These are phyloP conservation scores for Orthonevra nobilis DNA, from an alignment of 2,888 invertebrate species.

Conservation along the genomic window DNA sequence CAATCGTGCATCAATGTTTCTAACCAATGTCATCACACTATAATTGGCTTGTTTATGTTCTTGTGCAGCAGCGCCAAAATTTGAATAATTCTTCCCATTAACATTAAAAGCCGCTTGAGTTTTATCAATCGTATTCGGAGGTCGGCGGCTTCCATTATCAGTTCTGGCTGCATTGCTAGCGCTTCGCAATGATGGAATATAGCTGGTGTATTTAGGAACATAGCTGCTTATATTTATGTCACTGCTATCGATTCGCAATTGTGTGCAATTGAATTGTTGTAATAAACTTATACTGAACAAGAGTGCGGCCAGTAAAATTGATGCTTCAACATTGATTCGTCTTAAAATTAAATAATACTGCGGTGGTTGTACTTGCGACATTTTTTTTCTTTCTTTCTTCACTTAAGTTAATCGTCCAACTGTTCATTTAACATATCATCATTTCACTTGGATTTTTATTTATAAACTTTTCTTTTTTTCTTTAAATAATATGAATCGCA, in stretches of 20 bases:
- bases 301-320: slow-evolving; percentile 18
- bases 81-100: slow-evolving; percentile 28
- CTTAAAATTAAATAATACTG: slow-evolving; percentile 45
- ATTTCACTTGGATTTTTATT: slow-evolving; percentile 3
- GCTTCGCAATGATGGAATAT: slow-evolving; percentile 11
- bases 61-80: not conserved
- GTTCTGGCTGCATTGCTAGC: not conserved
- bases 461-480: slow-evolving; percentile 36
- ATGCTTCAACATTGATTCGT: slow-evolving; percentile 9
- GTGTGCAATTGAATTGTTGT: slow-evolving; percentile 20
- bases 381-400: slow-evolving; percentile 13
- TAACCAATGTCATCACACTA: slow-evolving; percentile 76
- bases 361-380: slow-evolving; percentile 35
- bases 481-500: slow-evolving; percentile 39
- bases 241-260: slow-evolving; percentile 4
- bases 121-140: slow-evolving; percentile 23
- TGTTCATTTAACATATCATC: slow-evolving; percentile 8
- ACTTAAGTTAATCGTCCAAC: not conserved
- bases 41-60: slow-evolving; percentile 72
- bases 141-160: slow-evolving; percentile 3
- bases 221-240: slow-evolving; percentile 34
- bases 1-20: slow-evolving; percentile 76
- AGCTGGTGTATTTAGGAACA: slow-evolving; percentile 40
- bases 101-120: slow-evolving; percentile 59
- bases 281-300: slow-evolving; percentile 19